Evolutionary conservation across 1,140 invertebrate genomes (phyloP), one percentile per base, ranked within the genome.

Genomic region (Agrilus planipennis): DNA sequence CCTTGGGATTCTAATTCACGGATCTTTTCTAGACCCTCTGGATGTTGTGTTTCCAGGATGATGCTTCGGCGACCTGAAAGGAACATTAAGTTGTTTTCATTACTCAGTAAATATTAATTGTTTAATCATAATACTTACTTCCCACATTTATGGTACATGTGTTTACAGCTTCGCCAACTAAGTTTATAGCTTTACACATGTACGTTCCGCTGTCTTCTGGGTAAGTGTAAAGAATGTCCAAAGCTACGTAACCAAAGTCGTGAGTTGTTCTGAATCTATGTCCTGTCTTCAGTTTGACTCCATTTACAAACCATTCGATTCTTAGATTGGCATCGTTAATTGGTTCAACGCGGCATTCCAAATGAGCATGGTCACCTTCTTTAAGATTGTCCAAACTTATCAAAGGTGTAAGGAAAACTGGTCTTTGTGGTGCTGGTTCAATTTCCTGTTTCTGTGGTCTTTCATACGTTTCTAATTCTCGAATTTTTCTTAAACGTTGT

Each of bases 281-380:
- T n/a, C 87, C 87, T 15, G 79, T 73, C 45, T 76, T 75, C 44
- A 87, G 72, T 44, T 77, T 76, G 42, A 81, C 72, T 39, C 85
- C 87, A 66, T 94, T 89, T 32, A 84, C 77, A 66, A 83, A 94
- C 94, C 94, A 99, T 68, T 96, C 89, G 39, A 98, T 89, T 61
- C 81, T 85, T 51, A 98, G 72, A 50, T 91, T 85, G 2, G 92
- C 78, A 64, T 98, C 93, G 57, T 93, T 94, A 45, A 96, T 85
- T 9, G 93, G 94, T 54, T 94, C 86, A 12, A 98, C 81, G 40
- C 89, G 78, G 56, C 89, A 93, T 72, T 98, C 94, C 47, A 98
- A 75, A 68, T 97, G 92, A 47, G 87, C 84, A 46, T 88, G 84
- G 55, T 92, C 85, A 32, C 85, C 84, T 73, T 94, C 91, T 61